phyloP scores from a whole-genome alignment of 2,113 vertebrate species.

The Perca fluviatilis region DNA sequence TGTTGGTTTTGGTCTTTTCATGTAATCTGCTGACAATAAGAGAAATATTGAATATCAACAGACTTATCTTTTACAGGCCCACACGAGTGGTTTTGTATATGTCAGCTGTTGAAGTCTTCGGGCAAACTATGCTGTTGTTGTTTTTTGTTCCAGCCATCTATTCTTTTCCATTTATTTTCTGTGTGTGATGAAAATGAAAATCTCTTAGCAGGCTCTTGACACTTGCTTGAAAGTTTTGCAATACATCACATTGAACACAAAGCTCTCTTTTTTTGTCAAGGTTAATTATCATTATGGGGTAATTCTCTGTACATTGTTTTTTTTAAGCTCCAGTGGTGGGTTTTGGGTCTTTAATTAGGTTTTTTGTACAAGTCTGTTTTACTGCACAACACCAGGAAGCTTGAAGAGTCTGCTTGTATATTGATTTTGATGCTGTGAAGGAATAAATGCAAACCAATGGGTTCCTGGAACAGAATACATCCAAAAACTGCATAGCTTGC shows the following conservation, averaged over 20 bases:
- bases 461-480: background rate
- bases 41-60: background rate
- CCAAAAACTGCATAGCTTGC: background rate
- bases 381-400: too few species aligned
- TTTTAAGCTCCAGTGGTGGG: too few species aligned
- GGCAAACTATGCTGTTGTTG: background rate
- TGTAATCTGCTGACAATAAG: background rate
- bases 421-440: background rate
- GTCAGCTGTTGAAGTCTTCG: background rate
- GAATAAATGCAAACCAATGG: background rate
- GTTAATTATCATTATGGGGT: background rate
- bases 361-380: too few species aligned
- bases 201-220: slow-evolving; percentile 5
- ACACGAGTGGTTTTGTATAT: background rate
- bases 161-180: slow-evolving; percentile 4
- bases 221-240: background rate
- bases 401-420: too few species aligned
- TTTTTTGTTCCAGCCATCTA: slow-evolving; percentile 3
- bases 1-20: background rate
- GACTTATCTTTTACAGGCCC: background rate
- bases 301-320: background rate
- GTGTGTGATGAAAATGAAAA: slow-evolving; percentile 4
- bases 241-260: background rate
- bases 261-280: background rate
- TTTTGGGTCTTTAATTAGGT: too few species aligned